Evolutionary conservation across 2,888 invertebrate species (phyloP).

Genomic region (Agrilus mali): DNA sequence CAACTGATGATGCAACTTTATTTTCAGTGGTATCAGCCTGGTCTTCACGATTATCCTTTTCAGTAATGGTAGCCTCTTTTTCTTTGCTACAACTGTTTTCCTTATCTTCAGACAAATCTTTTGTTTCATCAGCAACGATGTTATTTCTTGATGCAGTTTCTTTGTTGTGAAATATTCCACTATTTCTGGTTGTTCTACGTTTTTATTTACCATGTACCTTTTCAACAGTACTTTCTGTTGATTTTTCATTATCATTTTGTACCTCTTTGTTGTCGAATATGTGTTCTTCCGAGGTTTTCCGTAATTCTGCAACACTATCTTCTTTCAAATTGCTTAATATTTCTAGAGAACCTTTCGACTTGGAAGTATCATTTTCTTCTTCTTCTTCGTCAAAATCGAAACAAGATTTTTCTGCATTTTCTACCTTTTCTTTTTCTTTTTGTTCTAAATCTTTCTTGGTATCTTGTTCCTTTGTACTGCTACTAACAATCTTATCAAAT

Average conservation of each 20-base stretch:
- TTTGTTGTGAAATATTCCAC: too few relatives aligned
- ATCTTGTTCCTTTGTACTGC: conserved; percentile 15
- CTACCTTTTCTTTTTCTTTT: conserved; percentile 15
- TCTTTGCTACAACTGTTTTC: too few relatives aligned
- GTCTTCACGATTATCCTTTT: too few relatives aligned
- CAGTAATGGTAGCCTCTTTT: too few relatives aligned
- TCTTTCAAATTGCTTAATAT: conserved; percentile 7
- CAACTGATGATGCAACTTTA: conserved; percentile 1
- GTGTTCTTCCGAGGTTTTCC: conserved; percentile 5
- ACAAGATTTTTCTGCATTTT: conserved; percentile 40
- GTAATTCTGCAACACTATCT: conserved; percentile 4
- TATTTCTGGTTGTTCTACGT: too few relatives aligned
- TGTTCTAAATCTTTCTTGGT: conserved; percentile 11
- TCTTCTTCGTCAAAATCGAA: conserved; percentile 70
- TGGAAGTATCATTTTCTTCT: conserved; percentile 36
- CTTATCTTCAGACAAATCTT: too few relatives aligned
- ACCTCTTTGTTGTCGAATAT: conserved; percentile 4
- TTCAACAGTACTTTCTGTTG: too few relatives aligned
- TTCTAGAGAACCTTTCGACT: conserved; percentile 4
- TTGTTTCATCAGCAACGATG: too few relatives aligned
- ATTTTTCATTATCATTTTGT: not conserved
- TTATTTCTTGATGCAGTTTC: too few relatives aligned
- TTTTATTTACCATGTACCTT: too few relatives aligned
- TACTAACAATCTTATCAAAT: conserved; percentile 1
- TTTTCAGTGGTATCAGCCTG: too few relatives aligned